These are phyloP conservation scores for Dermochelys coriacea DNA, from an alignment of 2,797 vertebrate genomes.

Conservation along the genomic window DNA sequence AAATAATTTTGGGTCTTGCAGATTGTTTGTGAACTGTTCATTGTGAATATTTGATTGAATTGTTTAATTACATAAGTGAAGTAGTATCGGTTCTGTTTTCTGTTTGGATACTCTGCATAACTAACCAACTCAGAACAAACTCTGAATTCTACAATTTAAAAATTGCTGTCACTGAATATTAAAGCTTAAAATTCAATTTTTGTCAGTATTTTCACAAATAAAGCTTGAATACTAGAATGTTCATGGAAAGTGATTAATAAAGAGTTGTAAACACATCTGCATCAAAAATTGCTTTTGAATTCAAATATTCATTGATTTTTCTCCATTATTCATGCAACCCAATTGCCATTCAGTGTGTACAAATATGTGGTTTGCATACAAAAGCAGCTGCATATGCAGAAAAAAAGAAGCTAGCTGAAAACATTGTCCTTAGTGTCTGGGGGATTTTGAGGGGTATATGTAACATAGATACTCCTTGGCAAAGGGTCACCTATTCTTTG, in stretches of 20 bases:
- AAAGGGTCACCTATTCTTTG: not conserved
- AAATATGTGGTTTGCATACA: not conserved
- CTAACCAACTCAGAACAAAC: not conserved
- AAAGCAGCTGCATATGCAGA: not conserved
- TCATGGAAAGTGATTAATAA: not conserved
- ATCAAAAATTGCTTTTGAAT: not conserved
- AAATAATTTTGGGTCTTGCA: constrained; percentile 14
- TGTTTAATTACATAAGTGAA: constrained; percentile 21
- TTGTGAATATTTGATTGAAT: not conserved
- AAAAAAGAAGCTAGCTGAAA: constrained; percentile 20
- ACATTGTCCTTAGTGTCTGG: not conserved
- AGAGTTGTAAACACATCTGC: not conserved
- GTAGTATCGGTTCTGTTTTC: not conserved
- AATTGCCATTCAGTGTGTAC: not conserved
- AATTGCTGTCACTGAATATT: constrained; percentile 32
- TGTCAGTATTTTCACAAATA: constrained; percentile 4
- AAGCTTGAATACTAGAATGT: not conserved
- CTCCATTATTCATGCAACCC: constrained; percentile 18
- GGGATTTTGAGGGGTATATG: not conserved
- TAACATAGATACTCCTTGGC: not conserved
- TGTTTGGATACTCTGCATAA: not conserved
- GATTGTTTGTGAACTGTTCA: not conserved
- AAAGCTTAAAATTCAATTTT: not conserved
- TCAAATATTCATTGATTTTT: not conserved
- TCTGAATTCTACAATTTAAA: constrained; percentile 25